Evolutionary conservation across 2,888 invertebrate species (phyloP), one percentile per base, ranked within the genome.

Genomic region (Chaetoderma sp.): DNA sequence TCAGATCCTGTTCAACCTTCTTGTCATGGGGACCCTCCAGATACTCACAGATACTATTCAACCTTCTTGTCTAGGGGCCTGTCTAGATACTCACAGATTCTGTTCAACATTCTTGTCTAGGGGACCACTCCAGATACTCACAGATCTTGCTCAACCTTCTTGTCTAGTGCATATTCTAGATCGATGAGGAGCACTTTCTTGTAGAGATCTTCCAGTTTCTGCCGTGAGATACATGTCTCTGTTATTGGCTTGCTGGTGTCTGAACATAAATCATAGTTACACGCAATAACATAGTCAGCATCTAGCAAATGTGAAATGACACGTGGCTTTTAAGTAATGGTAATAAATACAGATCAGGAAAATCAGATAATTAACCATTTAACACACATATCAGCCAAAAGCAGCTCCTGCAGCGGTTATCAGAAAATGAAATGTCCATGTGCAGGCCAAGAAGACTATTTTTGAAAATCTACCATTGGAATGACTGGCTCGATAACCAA

Each of bases 81-180:
- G n/a, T n/a, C n/a, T n/a, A n/a, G n/a, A n/a, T n/a, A n/a, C n/a
- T 42, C 21, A 42, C 6, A 42, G 42, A n/a, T 42, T 5, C 6
- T 42, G 42, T 2, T 42, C 42, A 42, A 42, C 42, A 4, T 49
- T 49, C 25, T 4, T 23, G 10, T 49, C 1, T 49, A 49, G 10
- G n/a, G n/a, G n/a, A n/a, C n/a, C 42, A 2, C 3, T 21, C 2
- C 6, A 18, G 25, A 2, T 44, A 81, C 85, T 80, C 72, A 86
- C 75, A 95, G 88, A 80, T 94, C 94, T 83, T 94, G 94, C 83
- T 95, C 95, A 32, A 94, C 93, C 88, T 94, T 94, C 86, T 93
- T 93, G 85, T 94, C 94, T 78, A 95, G 87, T 18, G 94, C 94
- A 89, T 93, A 94, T 85, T 94, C 94, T 76, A 94, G 88, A 86